Percentiles rank a stretch among this genome's conserved stretches.
These are phyloP conservation scores for Eretmocerus hayati DNA, from an alignment of 2,888 invertebrate genomes.

Conservation along the genomic window DNA sequence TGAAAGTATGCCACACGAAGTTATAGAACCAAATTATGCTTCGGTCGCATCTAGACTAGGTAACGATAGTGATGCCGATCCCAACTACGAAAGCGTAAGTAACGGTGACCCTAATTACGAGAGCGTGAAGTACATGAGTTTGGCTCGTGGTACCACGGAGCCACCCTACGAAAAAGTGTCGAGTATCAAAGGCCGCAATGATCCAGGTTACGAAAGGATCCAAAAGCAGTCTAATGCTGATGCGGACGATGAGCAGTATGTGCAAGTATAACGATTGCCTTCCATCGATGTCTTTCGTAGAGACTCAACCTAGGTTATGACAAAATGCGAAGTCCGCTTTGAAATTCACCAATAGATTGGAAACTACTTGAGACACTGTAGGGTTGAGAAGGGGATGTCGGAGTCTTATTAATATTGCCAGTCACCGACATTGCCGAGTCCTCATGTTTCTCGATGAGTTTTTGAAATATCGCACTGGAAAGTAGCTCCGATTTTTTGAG, in stretches of 20 bases:
- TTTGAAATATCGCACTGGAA: too few relatives aligned
- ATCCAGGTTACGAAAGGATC: slow-evolving; percentile 36
- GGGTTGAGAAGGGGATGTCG: too few relatives aligned
- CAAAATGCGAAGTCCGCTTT: background rate
- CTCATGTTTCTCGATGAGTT: too few relatives aligned
- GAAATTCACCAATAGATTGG: too few relatives aligned
- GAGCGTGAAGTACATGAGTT: slow-evolving; percentile 67
- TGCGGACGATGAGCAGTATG: slow-evolving; percentile 40
- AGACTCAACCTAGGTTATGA: background rate
- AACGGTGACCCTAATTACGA: slow-evolving; percentile 74
- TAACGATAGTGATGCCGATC: slow-evolving; percentile 66
- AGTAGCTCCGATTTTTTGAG: too few relatives aligned
- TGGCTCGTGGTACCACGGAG: slow-evolving; percentile 52
- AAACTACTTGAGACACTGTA: too few relatives aligned
- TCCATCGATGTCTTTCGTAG: background rate
- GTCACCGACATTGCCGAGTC: too few relatives aligned
- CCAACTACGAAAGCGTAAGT: slow-evolving; percentile 63
- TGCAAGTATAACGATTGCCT: slow-evolving; percentile 34
- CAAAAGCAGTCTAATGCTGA: slow-evolving; percentile 22
- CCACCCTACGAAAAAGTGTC: slow-evolving; percentile 48
- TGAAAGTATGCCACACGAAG: slow-evolving; percentile 60
- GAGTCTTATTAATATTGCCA: too few relatives aligned
- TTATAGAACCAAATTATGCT: slow-evolving; percentile 55
- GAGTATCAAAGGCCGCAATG: slow-evolving; percentile 27
- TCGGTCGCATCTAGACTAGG: slow-evolving; percentile 47